A percentile compares a stretch with the other conserved stretches of the same genome.
Evolutionary conservation across 2,113 vertebrate genomes (phyloP).

Genomic region (Hyperopisus bebe): DNA sequence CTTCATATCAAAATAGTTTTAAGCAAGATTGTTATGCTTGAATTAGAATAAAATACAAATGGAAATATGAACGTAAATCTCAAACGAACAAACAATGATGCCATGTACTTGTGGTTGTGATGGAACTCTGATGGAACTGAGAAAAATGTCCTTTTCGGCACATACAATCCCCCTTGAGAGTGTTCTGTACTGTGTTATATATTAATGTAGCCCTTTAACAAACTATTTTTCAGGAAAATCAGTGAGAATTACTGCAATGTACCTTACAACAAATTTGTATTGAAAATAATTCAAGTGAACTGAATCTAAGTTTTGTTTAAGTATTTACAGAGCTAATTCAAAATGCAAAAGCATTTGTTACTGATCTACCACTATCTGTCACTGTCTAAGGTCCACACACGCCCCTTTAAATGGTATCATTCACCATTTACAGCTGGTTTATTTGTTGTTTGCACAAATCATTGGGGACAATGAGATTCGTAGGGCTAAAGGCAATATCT

Average conservation of each 20-base stretch:
- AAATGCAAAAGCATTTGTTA: not conserved
- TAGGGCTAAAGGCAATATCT: constrained; percentile 20
- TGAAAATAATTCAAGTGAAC: not conserved
- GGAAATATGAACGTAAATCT: not conserved
- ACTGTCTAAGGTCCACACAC: not conserved
- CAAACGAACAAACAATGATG: not conserved
- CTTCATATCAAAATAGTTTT: not conserved
- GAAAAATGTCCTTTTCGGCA: not conserved
- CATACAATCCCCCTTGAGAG: not conserved
- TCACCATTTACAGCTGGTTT: not conserved
- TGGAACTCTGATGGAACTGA: not conserved
- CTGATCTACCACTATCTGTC: not conserved
- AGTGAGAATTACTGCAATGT: not conserved
- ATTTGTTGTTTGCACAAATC: not conserved
- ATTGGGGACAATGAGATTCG: not conserved
- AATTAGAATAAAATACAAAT: constrained; percentile 1
- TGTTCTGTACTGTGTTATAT: not conserved
- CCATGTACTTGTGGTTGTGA: not conserved
- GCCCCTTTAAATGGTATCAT: not conserved
- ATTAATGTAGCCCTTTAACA: not conserved
- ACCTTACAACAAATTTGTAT: not conserved
- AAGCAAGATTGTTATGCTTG: not conserved
- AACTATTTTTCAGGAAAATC: not conserved
- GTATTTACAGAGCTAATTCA: not conserved
- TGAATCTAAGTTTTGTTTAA: not conserved